Percentiles rank a stretch among this genome's conserved stretches.
Conservation (phyloP, 2,888 invertebrate genomes). For the Oscheius sp. region DNA sequence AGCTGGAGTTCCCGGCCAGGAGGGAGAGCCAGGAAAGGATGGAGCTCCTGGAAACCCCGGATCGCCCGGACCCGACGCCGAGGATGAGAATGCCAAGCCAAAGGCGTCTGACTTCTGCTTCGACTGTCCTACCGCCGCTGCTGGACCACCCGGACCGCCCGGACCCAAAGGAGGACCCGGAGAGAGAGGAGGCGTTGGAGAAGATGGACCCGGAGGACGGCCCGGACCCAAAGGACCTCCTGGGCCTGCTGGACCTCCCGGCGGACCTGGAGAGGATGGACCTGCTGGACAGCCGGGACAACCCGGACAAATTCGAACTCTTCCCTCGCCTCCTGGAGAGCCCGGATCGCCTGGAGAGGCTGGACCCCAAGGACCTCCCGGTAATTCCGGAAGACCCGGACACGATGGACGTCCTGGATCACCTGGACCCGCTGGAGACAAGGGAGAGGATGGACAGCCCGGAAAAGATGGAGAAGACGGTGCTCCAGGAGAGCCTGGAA, state of each 20-base stretch:
- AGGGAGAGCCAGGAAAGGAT: constrained; percentile 31
- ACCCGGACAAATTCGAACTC: constrained; percentile 26
- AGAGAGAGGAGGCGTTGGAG: constrained; percentile 54
- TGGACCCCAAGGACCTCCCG: constrained; percentile 53
- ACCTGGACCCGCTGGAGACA: constrained; percentile 42
- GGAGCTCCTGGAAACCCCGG: constrained; percentile 26
- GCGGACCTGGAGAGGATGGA: constrained; percentile 46
- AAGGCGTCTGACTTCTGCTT: constrained; percentile 29
- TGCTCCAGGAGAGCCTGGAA: constrained; percentile 48
- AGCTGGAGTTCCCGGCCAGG: constrained; percentile 29
- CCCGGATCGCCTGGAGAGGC: constrained; percentile 50
- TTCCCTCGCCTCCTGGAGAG: constrained; percentile 37
- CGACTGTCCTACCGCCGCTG: constrained; percentile 30
- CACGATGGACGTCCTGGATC: constrained; percentile 51
- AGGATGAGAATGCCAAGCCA: constrained; percentile 29
- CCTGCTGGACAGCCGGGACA: constrained; percentile 46
- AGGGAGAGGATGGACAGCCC: constrained; percentile 48
- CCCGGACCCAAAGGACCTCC: constrained; percentile 41
- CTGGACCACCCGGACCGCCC: constrained; percentile 31
- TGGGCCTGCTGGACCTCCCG: constrained; percentile 42
- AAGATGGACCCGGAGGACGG: constrained; percentile 55
- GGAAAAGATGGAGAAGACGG: constrained; percentile 56
- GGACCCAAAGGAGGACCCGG: constrained; percentile 58
- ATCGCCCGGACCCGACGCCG: constrained; percentile 29
- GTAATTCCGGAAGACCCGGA: constrained; percentile 52